phyloP scores from a whole-genome alignment of 2,113 vertebrate species.

The Nycticryphes semicollaris region DNA sequence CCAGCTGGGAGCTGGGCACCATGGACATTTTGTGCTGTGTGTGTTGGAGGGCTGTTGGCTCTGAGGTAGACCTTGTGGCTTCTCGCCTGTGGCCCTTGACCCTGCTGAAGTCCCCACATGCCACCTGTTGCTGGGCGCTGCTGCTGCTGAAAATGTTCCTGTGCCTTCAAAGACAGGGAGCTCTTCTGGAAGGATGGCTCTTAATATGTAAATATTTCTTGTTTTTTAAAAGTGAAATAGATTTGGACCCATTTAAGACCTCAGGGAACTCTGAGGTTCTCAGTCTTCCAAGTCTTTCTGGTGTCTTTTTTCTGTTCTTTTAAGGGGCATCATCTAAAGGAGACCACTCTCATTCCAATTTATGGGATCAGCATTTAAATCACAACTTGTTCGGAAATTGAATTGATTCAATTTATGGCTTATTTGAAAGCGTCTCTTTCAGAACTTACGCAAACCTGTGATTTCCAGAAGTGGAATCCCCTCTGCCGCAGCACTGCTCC shows the following conservation, averaged over 20 bases:
- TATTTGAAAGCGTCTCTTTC: background rate
- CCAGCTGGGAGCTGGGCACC: no score
- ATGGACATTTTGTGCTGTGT: fast-evolving
- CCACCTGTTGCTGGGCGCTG: background rate
- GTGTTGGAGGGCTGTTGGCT: background rate
- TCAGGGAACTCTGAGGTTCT: background rate
- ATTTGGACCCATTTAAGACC: background rate
- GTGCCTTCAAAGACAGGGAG: background rate
- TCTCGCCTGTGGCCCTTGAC: background rate
- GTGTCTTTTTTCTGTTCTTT: background rate
- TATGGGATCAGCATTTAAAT: background rate
- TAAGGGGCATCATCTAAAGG: background rate
- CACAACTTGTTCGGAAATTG: background rate
- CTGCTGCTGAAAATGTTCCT: background rate
- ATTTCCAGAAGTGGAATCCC: background rate
- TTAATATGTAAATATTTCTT: background rate
- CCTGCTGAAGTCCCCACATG: background rate
- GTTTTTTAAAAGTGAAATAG: background rate
- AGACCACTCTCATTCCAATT: background rate
- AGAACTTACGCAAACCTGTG: background rate
- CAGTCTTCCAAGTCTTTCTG: background rate
- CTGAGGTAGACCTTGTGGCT: background rate
- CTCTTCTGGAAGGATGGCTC: background rate
- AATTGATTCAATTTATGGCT: background rate
- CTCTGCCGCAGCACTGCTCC: background rate